Base-by-base conservation (phyloP, 92 coral and sea anemone species). In the Isaurus tuberculatus region DNA sequence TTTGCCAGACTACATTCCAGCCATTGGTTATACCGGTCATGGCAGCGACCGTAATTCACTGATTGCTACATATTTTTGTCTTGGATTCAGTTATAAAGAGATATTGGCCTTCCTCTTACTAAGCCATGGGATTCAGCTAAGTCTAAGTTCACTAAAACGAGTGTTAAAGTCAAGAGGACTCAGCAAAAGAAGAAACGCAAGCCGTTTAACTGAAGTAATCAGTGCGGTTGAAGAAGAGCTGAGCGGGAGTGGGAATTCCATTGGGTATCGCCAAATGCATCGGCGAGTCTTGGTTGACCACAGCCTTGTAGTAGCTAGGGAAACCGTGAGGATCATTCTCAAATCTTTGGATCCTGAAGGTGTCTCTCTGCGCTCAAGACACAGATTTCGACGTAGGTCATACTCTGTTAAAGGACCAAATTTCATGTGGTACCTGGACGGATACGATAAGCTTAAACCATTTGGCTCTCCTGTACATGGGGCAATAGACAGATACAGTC, bases 241-340 rank as follows among this genome's bases (percentile, higher is more conserved):
- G 32, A 60, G 43, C 33, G 79, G 86, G 16, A 82, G 79, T 69
- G 79, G 79, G 29, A 82, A 63, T 49, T 14, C 11, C 15, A 6
- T 82, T 36, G 86, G 86, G 17, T 82, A 82, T 46, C 53, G 86
- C 57, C 42, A 68, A 82, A 69, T 82, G 32, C 72, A 71, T 55
- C n/a, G n/a, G n/a, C n/a, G n/a, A n/a, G n/a, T n/a, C n/a, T n/a
- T n/a, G n/a, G n/a, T n/a, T n/a, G n/a, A n/a, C n/a, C n/a, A n/a
- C n/a, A n/a, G n/a, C n/a, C n/a, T n/a, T n/a, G n/a, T n/a, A n/a
- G n/a, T n/a, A n/a, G n/a, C n/a, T n/a, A n/a, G n/a, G n/a, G n/a
- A n/a, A n/a, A n/a, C n/a, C n/a, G n/a, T n/a, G n/a, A n/a, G n/a
- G n/a, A n/a, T n/a, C n/a, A n/a, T n/a, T n/a, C n/a, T n/a, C n/a